Evolutionary conservation across 2,797 vertebrate species (phyloP), one percentile per base, ranked within the genome.

Genomic region (Cryptoprocta ferox): DNA sequence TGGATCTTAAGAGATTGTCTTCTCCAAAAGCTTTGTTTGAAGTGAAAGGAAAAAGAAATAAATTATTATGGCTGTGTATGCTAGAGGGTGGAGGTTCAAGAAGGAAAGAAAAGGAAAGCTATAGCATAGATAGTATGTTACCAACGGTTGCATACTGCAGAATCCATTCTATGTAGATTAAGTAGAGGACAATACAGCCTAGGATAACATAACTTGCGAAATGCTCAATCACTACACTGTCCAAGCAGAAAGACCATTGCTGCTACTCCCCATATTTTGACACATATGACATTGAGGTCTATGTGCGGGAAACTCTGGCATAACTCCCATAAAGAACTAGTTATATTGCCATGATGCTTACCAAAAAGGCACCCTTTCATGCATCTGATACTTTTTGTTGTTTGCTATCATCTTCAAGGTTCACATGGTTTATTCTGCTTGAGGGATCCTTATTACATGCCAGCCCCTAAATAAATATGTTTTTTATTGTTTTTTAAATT

Each of bases 1-100:
- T 83, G 28, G 18, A 30, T 91, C 42, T 53, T 79, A 24, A 82
- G 37, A 19, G 37, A 61, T 28, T 65, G 21, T 89, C 50, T 81
- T 94, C 50, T 82, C 10, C 65, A 93, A 93, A 84, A 75, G 15
- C 13, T 79, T 92, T 83, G 18, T 95, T 81, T 18, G 61, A 84
- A 45, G 26, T 79, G 24, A 88, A 91, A 80, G 9, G 50, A 65
- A 9, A 48, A 13, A 65, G 71, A 45, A n/a, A 16, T 8, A 26
- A 21, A 2, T 75, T 78, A 21, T 94, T 66, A 24, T 8, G 65
- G 32, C 9, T 89, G 63, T 18, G 7, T 18, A n/a, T 50, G 37
- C 21, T 63, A 79, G 35, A 84, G 24, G 3, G 24, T 89, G 4
- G 71, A 95, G 18, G 12, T 53, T 88, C 24, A 94, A 42, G 32